Conservation (phyloP, 2,797 vertebrate genomes). For the Hippopotamyrus pictus region DNA sequence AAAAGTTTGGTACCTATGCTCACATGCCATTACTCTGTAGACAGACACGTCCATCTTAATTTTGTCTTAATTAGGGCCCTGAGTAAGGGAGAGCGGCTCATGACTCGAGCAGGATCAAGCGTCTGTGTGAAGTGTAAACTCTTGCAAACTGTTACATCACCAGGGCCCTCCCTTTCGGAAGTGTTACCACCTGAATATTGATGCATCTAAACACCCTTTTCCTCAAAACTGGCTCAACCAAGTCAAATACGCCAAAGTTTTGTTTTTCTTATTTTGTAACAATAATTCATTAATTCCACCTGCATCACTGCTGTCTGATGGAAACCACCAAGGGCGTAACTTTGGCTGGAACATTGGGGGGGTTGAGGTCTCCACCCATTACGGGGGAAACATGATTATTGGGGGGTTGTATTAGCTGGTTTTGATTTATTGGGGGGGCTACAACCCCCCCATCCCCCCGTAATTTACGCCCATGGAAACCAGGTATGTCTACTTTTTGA, state of each 20-base stretch:
- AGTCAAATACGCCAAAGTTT: not conserved
- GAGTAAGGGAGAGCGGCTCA: not conserved
- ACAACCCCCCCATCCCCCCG: too few relatives aligned
- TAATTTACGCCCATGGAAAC: too few relatives aligned
- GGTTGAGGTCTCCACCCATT: too few relatives aligned
- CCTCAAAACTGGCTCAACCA: not conserved
- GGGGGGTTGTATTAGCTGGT: too few relatives aligned
- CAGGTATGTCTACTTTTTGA: not conserved
- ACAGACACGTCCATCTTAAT: not conserved
- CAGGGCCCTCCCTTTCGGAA: not conserved
- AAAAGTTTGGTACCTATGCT: not conserved
- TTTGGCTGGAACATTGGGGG: too few relatives aligned
- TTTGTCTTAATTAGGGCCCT: not conserved
- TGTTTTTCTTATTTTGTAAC: not conserved
- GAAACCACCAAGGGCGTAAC: too few relatives aligned
- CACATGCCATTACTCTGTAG: not conserved
- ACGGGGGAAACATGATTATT: too few relatives aligned
- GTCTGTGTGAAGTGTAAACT: not conserved
- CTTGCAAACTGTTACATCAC: slow-evolving; percentile 1
- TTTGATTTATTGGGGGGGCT: too few relatives aligned
- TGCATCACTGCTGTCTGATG: not conserved
- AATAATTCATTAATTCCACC: not conserved
- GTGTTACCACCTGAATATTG: not conserved
- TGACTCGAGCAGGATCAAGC: not conserved
- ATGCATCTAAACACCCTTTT: not conserved